phyloP scores from a whole-genome alignment of 2,113 vertebrate genomes.

The Rhadina sibilatrix region DNA sequence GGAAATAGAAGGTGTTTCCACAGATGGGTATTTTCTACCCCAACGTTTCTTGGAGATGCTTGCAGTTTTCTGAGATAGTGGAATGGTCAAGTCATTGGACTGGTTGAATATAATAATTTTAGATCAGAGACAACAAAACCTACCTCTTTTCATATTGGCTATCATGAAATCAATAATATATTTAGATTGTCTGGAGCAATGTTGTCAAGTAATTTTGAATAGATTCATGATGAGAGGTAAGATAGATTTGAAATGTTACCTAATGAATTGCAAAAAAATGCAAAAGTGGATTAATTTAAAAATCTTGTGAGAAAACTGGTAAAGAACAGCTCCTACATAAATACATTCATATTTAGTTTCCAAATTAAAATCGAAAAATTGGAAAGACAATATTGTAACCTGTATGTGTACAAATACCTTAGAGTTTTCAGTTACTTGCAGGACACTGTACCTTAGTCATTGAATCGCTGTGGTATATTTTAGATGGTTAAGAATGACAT shows the following conservation, averaged over 20 bases:
- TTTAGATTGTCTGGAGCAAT: not conserved
- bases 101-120: not conserved
- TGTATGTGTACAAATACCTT: not conserved
- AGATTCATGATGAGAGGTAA: not conserved
- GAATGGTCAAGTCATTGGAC: not conserved
- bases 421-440: not conserved
- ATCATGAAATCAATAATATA: not conserved
- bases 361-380: not conserved
- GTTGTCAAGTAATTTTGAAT: not conserved
- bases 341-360: not conserved
- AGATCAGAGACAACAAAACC: not conserved
- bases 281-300: not conserved
- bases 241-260: not conserved
- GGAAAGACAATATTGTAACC: not conserved
- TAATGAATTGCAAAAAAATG: not conserved
- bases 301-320: not conserved
- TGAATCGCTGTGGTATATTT: not conserved
- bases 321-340: not conserved
- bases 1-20: not conserved
- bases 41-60: not conserved
- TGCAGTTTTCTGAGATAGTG: not conserved
- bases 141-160: not conserved
- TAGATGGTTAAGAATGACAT: not conserved
- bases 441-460: not conserved
- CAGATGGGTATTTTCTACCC: not conserved